Conservation (phyloP, 2,888 invertebrate species). For the Lottia gigantea region DNA sequence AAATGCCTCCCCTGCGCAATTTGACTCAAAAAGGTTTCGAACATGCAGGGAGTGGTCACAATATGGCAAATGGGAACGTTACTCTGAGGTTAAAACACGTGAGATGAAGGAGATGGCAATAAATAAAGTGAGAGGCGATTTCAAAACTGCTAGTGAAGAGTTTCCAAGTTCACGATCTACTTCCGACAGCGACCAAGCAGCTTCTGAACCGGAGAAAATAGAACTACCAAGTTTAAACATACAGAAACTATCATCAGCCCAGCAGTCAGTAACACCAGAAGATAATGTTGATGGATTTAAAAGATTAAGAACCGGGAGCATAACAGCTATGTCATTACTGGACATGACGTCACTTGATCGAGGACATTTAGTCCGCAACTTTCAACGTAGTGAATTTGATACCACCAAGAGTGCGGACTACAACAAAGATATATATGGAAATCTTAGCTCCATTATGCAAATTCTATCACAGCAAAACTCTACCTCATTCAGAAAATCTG, state of each 20-base stretch:
- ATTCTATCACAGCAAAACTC: constrained; percentile 49
- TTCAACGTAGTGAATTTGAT: constrained; percentile 45
- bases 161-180: constrained; percentile 5
- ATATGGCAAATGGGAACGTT: constrained; percentile 49
- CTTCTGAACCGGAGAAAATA: neutral
- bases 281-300: constrained; percentile 5
- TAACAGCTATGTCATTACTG: constrained; percentile 40
- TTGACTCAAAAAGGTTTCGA: constrained; percentile 44
- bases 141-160: constrained; percentile 19
- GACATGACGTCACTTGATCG: constrained; percentile 38
- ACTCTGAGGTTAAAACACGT: constrained; percentile 33
- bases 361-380: constrained; percentile 38
- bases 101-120: constrained; percentile 33
- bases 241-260: neutral
- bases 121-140: constrained; percentile 22
- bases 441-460: constrained; percentile 46
- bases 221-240: neutral
- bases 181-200: constrained; percentile 1
- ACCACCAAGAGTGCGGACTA: constrained; percentile 39
- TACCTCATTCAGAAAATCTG: constrained; percentile 51
- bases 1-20: constrained; percentile 43
- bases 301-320: constrained; percentile 11
- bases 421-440: constrained; percentile 35
- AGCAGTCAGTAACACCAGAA: neutral
- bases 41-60: constrained; percentile 54